phyloP scores from a whole-genome alignment of 2,888 invertebrate genomes.

The Drosophila rellima region DNA sequence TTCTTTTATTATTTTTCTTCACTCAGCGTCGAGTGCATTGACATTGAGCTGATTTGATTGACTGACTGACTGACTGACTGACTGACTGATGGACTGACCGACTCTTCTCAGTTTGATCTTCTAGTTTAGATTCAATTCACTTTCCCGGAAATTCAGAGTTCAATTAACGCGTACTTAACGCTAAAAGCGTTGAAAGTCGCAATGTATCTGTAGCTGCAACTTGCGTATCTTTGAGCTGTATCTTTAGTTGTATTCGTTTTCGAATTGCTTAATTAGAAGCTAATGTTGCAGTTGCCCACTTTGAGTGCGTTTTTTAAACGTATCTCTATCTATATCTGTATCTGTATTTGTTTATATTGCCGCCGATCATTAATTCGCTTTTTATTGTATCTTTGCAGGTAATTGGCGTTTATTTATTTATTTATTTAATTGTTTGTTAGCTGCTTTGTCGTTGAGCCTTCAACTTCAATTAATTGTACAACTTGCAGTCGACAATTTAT shows the following conservation, averaged over 20 bases:
- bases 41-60: slow-evolving; percentile 75
- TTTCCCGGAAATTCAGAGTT: slow-evolving; percentile 34
- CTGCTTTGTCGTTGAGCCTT: slow-evolving; percentile 68
- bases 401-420: slow-evolving; percentile 63
- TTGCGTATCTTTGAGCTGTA: neutral
- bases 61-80: slow-evolving; percentile 46
- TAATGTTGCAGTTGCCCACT: slow-evolving; percentile 31
- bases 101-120: neutral
- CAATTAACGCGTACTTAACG: slow-evolving; percentile 52
- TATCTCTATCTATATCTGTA: slow-evolving; percentile 32
- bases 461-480: slow-evolving; percentile 72
- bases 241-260: slow-evolving; percentile 38
- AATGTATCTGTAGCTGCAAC: slow-evolving; percentile 16
- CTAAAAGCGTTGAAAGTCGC: slow-evolving; percentile 39
- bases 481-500: slow-evolving; percentile 33
- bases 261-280: slow-evolving; percentile 78
- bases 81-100: slow-evolving; percentile 14
- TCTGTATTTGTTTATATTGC: slow-evolving; percentile 38
- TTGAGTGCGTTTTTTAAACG: neutral
- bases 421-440: slow-evolving; percentile 42
- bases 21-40: slow-evolving; percentile 66
- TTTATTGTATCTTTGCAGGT: slow-evolving; percentile 56
- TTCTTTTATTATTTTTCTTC: slow-evolving; percentile 47
- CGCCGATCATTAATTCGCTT: slow-evolving; percentile 50
- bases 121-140: slow-evolving; percentile 30